Evolutionary conservation across 2,888 invertebrate genomes (phyloP), one percentile per base, ranked within the genome.

Genomic region (Neoascia interrupta): DNA sequence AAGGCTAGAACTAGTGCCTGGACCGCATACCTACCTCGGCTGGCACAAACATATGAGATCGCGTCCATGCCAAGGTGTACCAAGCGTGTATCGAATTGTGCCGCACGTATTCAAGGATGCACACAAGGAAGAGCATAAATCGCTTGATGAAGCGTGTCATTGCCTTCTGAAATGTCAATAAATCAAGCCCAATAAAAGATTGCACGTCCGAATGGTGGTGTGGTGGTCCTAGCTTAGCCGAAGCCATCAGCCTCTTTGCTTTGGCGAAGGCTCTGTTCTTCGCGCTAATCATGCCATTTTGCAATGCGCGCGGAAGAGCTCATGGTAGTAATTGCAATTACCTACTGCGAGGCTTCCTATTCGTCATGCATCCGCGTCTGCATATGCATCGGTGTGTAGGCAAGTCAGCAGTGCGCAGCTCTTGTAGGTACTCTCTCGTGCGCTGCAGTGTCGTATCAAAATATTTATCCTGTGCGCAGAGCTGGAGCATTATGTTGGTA

Each of bases 321-420:
- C 18, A 79, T 73, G 79, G 79, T 73, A 68, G 73, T 79, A 79
- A 79, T 73, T 79, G 79, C 79, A 79, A 79, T 79, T 79, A 79
- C 73, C 79, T 73, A 79, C 79, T 79, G 79, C 79, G 54, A 79
- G 66, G 43, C 79, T 79, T 15, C 37, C 66, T 51, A 79, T 79
- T 79, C 73, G 79, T 39, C 61, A 73, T 68, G 68, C 61, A 47
- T 60, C 49, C 56, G 66, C 43, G 66, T 37, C 51, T 75, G 16
- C 75, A 66, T 66, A 41, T 75, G 21, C 69, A 66, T 66, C 26
- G 4, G 31, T 6, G 31, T 6, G 31, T n/a, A 60, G 18, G 31
- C 26, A 8, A 31, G 19, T 53, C 41, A 31, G 26, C 34, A 13
- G 3, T 47, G 21, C 2, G 3, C 8, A 15, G 13, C 11, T n/a